Conservation (phyloP, 2,797 vertebrate genomes). For the Octomys mimax region DNA sequence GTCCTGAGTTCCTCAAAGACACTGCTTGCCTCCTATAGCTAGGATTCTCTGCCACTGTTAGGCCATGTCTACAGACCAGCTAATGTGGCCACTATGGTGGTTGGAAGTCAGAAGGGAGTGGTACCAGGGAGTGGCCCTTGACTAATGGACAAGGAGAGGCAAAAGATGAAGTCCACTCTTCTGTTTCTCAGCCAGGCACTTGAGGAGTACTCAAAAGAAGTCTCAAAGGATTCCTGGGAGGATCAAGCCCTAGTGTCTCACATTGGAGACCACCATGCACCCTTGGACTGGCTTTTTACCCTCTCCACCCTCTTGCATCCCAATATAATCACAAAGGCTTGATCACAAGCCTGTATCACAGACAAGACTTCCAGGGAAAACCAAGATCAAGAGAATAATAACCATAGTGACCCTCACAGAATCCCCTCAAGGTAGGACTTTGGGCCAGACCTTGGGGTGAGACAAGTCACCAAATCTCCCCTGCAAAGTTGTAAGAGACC, state of each 20-base stretch:
- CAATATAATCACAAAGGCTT: background rate
- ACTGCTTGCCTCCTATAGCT: background rate
- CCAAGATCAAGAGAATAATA: background rate
- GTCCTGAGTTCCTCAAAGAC: background rate
- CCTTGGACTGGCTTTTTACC: background rate
- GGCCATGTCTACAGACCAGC: background rate
- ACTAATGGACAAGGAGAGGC: background rate
- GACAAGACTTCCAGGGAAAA: background rate
- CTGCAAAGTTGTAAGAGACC: background rate
- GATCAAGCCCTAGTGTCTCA: background rate
- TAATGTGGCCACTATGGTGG: background rate
- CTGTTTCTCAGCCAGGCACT: background rate
- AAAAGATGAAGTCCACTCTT: background rate
- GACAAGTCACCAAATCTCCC: background rate
- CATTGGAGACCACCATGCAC: background rate
- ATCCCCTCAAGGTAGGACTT: background rate
- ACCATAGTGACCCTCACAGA: background rate
- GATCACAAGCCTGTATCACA: background rate
- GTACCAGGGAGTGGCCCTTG: background rate
- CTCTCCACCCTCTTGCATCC: background rate
- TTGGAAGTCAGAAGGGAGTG: background rate
- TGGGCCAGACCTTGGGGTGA: no score
- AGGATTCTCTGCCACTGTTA: background rate
- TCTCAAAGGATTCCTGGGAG: background rate
- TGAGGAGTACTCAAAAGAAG: background rate